These are phyloP conservation scores for Vireo altiloquus DNA, from an alignment of 2,113 vertebrate genomes.

Conservation along the genomic window DNA sequence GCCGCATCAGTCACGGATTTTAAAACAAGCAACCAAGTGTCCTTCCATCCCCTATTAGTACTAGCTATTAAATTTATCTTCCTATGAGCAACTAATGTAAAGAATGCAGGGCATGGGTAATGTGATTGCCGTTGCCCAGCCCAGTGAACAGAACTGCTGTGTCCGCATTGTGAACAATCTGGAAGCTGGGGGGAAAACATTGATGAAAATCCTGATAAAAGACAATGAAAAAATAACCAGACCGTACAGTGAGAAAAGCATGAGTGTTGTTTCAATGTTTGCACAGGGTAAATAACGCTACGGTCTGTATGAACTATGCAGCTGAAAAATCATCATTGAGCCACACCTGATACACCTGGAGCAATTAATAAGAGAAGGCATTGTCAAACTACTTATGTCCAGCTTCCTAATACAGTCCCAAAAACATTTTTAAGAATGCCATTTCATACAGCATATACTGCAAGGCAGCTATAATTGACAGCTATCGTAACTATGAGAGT, in stretches of 20 bases:
- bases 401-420: neutral
- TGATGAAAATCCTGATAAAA: constrained; percentile 59
- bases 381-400: neutral
- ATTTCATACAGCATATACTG: neutral
- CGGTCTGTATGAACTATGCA: neutral
- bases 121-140: constrained; percentile 18
- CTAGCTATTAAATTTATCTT: neutral
- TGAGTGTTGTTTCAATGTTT: neutral
- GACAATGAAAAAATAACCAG: constrained; percentile 46
- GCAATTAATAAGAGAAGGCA: neutral
- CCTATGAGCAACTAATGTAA: constrained; percentile 31
- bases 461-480: neutral
- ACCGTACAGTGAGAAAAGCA: constrained; percentile 7
- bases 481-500: neutral
- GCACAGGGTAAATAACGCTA: neutral
- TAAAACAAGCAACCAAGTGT: neutral
- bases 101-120: constrained; percentile 26
- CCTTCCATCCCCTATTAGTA: neutral
- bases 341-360: neutral
- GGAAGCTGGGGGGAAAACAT: constrained; percentile 37
- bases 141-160: constrained; percentile 44
- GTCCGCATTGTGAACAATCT: constrained; percentile 53
- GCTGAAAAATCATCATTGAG: neutral
- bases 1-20: neutral
- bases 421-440: neutral